These are phyloP conservation scores for Thalassoma bifasciatum DNA, from an alignment of 2,113 vertebrate genomes.

Conservation along the genomic window DNA sequence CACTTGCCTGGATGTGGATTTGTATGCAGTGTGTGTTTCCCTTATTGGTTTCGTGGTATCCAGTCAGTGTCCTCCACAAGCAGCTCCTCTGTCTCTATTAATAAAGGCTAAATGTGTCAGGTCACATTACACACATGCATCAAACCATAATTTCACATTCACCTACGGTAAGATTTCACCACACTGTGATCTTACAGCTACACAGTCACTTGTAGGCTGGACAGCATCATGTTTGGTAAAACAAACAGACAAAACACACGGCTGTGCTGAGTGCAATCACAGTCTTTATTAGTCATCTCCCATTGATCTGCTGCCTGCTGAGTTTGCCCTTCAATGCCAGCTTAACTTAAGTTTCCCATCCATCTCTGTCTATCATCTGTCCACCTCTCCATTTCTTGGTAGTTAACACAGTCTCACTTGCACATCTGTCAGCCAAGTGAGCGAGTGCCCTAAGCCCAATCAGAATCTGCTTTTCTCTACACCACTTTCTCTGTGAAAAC, in stretches of 20 bases:
- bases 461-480: background rate
- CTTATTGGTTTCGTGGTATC: slow-evolving; percentile 6
- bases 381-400: slow-evolving; percentile 27
- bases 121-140: slow-evolving; percentile 28
- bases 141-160: background rate
- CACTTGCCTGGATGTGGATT: slow-evolving; percentile 2
- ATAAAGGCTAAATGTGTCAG: slow-evolving; percentile 33
- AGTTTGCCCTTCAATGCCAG: slow-evolving; percentile 56
- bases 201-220: slow-evolving; percentile 3
- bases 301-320: slow-evolving; percentile 66
- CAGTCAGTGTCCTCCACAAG: slow-evolving; percentile 35
- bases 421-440: slow-evolving; percentile 45
- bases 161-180: background rate
- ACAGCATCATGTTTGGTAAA: slow-evolving; percentile 13
- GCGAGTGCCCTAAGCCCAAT: background rate
- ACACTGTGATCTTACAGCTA: background rate
- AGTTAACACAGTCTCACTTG: slow-evolving; percentile 47
- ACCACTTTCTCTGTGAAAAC: background rate
- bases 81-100: slow-evolving; percentile 56
- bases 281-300: slow-evolving; percentile 61
- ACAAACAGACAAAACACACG: slow-evolving; percentile 16
- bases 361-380: slow-evolving; percentile 37
- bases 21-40: slow-evolving; percentile 26
- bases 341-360: slow-evolving; percentile 47
- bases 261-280: slow-evolving; percentile 19